phyloP scores from a whole-genome alignment of 2,797 vertebrate species.

The Thalassophryne amazonica region DNA sequence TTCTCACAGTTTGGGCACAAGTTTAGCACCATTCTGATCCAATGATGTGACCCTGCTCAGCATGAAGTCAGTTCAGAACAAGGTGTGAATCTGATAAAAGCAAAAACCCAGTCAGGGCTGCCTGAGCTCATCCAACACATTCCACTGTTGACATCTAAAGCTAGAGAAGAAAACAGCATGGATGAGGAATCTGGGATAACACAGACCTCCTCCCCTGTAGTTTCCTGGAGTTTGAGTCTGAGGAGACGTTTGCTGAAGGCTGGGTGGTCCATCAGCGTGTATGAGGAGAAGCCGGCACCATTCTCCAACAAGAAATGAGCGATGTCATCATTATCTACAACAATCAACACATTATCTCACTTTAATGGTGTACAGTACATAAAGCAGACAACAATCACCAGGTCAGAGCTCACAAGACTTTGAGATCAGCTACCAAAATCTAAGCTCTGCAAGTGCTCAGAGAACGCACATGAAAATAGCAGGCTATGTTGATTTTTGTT shows the following conservation, averaged over 20 bases:
- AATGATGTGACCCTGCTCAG: no score
- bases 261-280: conserved; percentile 91
- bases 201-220: conserved; percentile 40
- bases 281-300: conserved; percentile 91
- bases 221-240: conserved; percentile 79
- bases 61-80: no score
- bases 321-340: conserved; percentile 86
- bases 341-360: conserved; percentile 17
- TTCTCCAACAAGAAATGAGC: conserved; percentile 87
- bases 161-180: not conserved
- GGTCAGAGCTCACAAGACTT: no score
- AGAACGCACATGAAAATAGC: no score
- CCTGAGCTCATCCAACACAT: not conserved
- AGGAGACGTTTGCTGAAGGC: conserved; percentile 85
- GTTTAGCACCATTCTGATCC: no score
- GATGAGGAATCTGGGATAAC: no score
- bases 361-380: not conserved
- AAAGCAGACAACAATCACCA: no score
- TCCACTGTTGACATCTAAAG: not conserved
- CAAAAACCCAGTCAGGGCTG: not conserved
- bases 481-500: no score
- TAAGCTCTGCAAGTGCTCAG: no score
- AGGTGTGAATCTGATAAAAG: no score
- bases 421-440: no score
- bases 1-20: no score